Percentiles rank a stretch among this genome's conserved stretches.
Evolutionary conservation across 2,797 vertebrate species (phyloP).

Genomic region (Chelmon rostratus): DNA sequence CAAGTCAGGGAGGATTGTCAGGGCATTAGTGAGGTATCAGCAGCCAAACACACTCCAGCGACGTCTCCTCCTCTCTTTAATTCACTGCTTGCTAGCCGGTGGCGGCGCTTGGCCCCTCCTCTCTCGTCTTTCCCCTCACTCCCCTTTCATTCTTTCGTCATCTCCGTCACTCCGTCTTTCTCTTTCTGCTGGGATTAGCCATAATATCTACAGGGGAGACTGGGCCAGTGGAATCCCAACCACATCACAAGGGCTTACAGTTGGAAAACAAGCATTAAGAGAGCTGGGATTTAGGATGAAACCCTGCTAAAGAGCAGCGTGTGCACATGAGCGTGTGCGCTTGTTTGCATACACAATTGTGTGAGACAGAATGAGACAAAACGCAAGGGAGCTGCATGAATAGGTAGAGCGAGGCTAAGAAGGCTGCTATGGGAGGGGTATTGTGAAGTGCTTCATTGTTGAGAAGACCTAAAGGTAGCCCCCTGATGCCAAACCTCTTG

Average conservation of each 20-base stretch:
- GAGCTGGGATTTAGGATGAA: constrained; percentile 48
- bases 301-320: constrained; percentile 48
- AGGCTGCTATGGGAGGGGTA: neutral
- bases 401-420: neutral
- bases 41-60: constrained; percentile 42
- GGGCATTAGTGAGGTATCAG: constrained; percentile 68
- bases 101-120: constrained; percentile 35
- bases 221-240: constrained; percentile 34
- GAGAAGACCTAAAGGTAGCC: constrained; percentile 7
- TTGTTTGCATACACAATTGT: constrained; percentile 14
- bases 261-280: constrained; percentile 62
- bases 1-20: constrained; percentile 54
- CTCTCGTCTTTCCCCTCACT: constrained; percentile 27
- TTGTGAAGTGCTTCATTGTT: constrained; percentile 19
- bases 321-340: neutral
- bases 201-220: constrained; percentile 53
- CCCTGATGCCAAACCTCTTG: neutral
- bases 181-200: constrained; percentile 60
- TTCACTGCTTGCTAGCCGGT: constrained; percentile 21
- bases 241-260: constrained; percentile 52
- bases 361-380: constrained; percentile 16
- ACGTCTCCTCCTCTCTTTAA: constrained; percentile 33
- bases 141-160: neutral
- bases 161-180: constrained; percentile 11
- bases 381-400: constrained; percentile 2